These are phyloP conservation scores for Penaeus vannamei DNA, from an alignment of 1,140 invertebrate species.

Conservation along the genomic window DNA sequence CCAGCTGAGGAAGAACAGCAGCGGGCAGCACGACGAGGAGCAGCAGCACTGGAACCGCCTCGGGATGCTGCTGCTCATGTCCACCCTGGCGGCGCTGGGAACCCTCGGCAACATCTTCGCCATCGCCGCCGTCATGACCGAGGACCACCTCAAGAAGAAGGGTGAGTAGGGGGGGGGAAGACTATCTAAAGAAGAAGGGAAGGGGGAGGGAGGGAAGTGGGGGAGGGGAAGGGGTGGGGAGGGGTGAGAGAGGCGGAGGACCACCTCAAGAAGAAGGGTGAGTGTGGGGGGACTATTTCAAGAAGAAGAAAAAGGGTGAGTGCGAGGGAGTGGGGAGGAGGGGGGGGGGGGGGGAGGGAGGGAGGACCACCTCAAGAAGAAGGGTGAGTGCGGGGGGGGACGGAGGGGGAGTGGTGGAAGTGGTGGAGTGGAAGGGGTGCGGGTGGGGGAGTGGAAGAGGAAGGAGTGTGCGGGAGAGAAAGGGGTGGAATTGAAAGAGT, in stretches of 20 bases:
- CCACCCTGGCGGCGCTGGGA: constrained; percentile 79
- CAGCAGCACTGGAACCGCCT: constrained; percentile 78
- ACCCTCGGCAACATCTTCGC: constrained; percentile 84
- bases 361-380: neutral
- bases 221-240: neutral
- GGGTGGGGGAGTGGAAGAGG: neutral
- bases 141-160: constrained; percentile 80
- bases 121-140: constrained; percentile 83
- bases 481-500: no score
- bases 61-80: constrained; percentile 79
- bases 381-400: neutral
- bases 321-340: no score
- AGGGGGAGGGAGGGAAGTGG: neutral
- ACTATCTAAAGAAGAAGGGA: no score
- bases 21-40: constrained; percentile 16
- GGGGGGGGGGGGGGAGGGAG: no score
- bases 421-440: no score
- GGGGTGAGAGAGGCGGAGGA: neutral
- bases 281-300: no score
- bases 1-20: constrained; percentile 28
- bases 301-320: neutral
- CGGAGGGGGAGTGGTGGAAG: no score
- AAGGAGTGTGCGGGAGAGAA: neutral
- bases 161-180: constrained; percentile 72
- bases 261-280: neutral